These are phyloP conservation scores for Ommatoiulus sabulosus DNA, from an alignment of 2,888 invertebrate species.

Conservation along the genomic window DNA sequence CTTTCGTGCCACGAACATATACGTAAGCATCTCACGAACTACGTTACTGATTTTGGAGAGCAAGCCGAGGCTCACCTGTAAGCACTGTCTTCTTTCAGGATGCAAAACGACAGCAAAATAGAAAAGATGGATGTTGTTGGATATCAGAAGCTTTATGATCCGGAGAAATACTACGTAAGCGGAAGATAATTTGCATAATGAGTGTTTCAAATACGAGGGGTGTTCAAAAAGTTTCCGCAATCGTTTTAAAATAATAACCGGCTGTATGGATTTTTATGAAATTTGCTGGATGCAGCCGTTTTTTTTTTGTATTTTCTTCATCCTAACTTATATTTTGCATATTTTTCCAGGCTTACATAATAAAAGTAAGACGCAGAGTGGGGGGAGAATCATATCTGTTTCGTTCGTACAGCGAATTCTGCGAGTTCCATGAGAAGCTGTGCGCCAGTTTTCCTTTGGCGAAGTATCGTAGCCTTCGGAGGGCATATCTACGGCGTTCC, in stretches of 20 bases:
- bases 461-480: constrained; percentile 82
- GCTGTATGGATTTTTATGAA: no score
- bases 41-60: background rate
- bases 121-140: constrained; percentile 85
- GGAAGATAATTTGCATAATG: no score
- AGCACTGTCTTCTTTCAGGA: constrained; percentile 70
- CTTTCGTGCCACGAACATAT: constrained; percentile 94
- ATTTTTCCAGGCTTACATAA: constrained; percentile 63
- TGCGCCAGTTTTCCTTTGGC: constrained; percentile 91
- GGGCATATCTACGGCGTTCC: constrained; percentile 77
- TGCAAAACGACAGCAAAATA: constrained; percentile 90
- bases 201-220: no score
- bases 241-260: no score
- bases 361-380: constrained; percentile 84
- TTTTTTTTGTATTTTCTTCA: no score
- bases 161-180: constrained; percentile 94
- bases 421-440: constrained; percentile 94
- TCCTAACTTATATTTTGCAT: background rate
- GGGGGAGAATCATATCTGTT: constrained; percentile 89
- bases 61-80: background rate
- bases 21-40: constrained; percentile 75
- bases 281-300: no score
- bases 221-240: no score
- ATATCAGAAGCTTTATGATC: constrained; percentile 95
- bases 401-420: constrained; percentile 96